Evolutionary conservation across 2,888 invertebrate genomes (phyloP).

Genomic region (Zygaena filipendulae): DNA sequence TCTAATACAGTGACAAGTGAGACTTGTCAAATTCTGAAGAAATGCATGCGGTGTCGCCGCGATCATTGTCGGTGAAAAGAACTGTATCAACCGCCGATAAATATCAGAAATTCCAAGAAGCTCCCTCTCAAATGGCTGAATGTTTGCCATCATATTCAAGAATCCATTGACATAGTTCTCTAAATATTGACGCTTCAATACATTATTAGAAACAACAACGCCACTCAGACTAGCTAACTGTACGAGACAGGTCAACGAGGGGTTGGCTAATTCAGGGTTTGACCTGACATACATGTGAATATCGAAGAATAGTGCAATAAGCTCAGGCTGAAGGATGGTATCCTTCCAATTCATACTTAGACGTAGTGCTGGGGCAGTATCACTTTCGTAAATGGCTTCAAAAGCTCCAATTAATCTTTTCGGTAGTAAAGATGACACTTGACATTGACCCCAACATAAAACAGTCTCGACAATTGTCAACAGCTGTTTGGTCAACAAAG

Average conservation of each 20-base stretch:
- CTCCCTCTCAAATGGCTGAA: conserved; percentile 50
- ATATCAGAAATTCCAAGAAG: conserved; percentile 58
- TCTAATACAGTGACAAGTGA: conserved; percentile 54
- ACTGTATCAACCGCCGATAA: conserved; percentile 52
- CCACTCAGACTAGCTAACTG: conserved; percentile 72
- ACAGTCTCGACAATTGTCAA: conserved; percentile 83
- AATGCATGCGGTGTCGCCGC: conserved; percentile 47
- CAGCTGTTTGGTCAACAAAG: conserved; percentile 73
- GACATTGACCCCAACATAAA: conserved; percentile 86
- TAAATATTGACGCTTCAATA: conserved; percentile 51
- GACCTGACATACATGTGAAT: conserved; percentile 84
- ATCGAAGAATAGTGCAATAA: conserved; percentile 83
- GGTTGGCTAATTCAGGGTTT: conserved; percentile 78
- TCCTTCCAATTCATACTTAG: conserved; percentile 78
- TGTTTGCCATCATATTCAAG: conserved; percentile 49
- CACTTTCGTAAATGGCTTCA: conserved; percentile 75
- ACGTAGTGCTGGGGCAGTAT: conserved; percentile 72
- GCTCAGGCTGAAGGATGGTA: conserved; percentile 77
- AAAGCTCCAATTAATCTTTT: conserved; percentile 78
- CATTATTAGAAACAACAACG: conserved; percentile 38
- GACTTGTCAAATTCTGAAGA: conserved; percentile 47
- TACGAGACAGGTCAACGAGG: conserved; percentile 83
- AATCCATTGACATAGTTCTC: conserved; percentile 56
- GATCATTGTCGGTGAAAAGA: conserved; percentile 50
- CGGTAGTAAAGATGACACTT: conserved; percentile 74